A percentile compares a stretch with the other conserved stretches of the same genome.
phyloP scores from a whole-genome alignment of 2,888 invertebrate species.

The Cephus nigrinus region DNA sequence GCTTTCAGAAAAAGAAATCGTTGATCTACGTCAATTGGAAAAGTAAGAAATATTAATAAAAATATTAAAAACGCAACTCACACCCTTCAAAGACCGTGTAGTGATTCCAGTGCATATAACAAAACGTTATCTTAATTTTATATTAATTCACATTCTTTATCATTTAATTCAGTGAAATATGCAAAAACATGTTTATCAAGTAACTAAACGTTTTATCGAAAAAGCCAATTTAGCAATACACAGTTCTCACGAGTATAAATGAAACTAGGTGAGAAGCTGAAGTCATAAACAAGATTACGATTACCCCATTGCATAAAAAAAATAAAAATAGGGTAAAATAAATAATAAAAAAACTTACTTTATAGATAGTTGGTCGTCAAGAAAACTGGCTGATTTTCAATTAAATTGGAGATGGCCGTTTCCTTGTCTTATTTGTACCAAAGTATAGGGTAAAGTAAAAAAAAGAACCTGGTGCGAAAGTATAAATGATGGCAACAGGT shows the following conservation, averaged over 20 bases:
- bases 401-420: neutral
- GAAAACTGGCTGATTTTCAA: neutral
- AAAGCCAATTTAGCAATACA: neutral
- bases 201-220: neutral
- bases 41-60: neutral
- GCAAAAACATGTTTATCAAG: neutral
- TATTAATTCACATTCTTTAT: neutral
- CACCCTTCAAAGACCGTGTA: neutral
- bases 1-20: no score
- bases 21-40: neutral
- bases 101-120: neutral
- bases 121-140: neutral
- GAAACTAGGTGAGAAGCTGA: neutral
- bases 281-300: neutral
- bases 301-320: neutral
- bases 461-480: neutral
- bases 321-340: neutral
- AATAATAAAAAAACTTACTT: neutral
- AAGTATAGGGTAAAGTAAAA: neutral
- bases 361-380: neutral
- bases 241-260: neutral
- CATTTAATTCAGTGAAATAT: neutral
- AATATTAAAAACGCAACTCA: neutral
- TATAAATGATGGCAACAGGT: conserved; percentile 11
- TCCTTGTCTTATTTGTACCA: neutral